Conservation (phyloP, 2,888 invertebrate species). For the Spisula subtruncata region DNA sequence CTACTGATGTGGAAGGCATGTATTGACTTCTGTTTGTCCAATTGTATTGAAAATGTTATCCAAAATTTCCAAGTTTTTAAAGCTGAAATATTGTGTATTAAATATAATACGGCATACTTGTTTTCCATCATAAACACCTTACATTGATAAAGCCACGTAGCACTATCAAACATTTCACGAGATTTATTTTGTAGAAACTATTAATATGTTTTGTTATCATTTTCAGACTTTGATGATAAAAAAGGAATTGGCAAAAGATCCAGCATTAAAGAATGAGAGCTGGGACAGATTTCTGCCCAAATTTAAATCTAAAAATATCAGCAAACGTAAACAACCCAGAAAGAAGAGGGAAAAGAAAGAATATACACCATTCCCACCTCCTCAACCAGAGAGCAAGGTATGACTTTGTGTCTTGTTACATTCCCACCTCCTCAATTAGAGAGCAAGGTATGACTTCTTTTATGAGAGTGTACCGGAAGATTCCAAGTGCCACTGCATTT, state of each 20-base stretch:
- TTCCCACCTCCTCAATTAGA: conserved; percentile 97
- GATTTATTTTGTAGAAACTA: too few relatives aligned
- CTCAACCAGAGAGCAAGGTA: conserved; percentile 96
- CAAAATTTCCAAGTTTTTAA: too few relatives aligned
- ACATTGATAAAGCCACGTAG: too few relatives aligned
- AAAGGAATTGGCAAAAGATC: conserved; percentile 97
- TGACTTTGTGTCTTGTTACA: conserved; percentile 62
- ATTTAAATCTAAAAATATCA: conserved; percentile 96
- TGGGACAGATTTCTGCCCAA: conserved; percentile 99
- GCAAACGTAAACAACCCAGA: conserved; percentile 95
- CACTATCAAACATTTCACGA: too few relatives aligned
- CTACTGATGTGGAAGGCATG: too few relatives aligned
- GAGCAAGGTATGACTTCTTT: conserved; percentile 91
- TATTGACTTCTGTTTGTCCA: too few relatives aligned
- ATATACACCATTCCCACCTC: conserved; percentile 99
- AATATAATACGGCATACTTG: too few relatives aligned
- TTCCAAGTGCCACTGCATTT: too few relatives aligned
- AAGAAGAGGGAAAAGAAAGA: conserved; percentile 96
- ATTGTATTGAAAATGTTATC: too few relatives aligned
- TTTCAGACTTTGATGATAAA: conserved; percentile 98
- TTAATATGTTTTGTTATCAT: background rate
- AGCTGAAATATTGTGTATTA: too few relatives aligned
- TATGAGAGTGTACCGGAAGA: too few relatives aligned
- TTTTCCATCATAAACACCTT: too few relatives aligned
- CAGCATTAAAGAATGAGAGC: conserved; percentile 95